Evolutionary conservation across 1,140 invertebrate species (phyloP).

Genomic region (Calephelis nemesis): DNA sequence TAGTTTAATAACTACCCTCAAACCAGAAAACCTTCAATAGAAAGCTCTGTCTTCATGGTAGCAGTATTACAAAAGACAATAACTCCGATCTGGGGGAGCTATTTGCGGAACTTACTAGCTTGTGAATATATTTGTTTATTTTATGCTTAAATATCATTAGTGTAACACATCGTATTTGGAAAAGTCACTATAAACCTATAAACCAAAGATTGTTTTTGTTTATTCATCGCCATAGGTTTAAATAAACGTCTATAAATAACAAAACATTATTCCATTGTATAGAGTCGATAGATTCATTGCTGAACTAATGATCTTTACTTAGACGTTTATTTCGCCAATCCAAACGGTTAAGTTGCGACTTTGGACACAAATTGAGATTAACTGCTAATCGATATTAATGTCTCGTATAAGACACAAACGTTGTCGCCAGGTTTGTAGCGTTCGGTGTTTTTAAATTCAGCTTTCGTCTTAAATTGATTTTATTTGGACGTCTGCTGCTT

Average conservation of each 20-base stretch:
- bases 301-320: constrained; percentile 37
- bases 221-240: no score
- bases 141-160: no score
- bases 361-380: constrained; percentile 57
- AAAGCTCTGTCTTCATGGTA: no score
- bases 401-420: constrained; percentile 40
- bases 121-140: no score
- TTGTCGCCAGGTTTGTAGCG: constrained; percentile 4
- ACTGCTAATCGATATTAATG: constrained; percentile 50
- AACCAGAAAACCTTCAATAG: no score
- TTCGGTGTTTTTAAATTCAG: background rate
- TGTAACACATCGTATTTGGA: no score
- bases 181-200: no score
- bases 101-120: no score
- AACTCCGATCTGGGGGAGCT: no score
- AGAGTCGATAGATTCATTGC: constrained; percentile 18
- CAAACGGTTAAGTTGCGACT: constrained; percentile 46
- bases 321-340: constrained; percentile 47
- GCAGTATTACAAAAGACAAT: no score
- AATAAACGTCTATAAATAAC: background rate
- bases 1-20: no score
- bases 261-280: background rate
- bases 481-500: background rate
- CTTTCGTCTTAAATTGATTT: constrained; percentile 6
- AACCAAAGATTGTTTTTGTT: no score